A percentile compares a stretch with the other conserved stretches of the same genome.
phyloP scores from a whole-genome alignment of 53 echinoderm and acorn worm genomes.

The Echinometra lucunter region DNA sequence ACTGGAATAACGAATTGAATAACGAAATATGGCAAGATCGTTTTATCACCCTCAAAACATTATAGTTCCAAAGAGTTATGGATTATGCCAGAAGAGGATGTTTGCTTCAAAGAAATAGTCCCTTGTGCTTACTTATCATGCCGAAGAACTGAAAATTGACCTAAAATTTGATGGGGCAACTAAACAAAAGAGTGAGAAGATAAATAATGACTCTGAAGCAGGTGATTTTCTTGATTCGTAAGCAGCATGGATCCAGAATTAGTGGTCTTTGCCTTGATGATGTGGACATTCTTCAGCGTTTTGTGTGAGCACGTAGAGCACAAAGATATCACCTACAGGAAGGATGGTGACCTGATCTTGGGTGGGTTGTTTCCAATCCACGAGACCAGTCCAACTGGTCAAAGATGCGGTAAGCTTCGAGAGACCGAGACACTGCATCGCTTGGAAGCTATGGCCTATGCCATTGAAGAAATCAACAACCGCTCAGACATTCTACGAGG shows the following conservation, averaged over 20 bases:
- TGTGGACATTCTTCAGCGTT: neutral
- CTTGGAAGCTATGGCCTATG: conserved; percentile 88
- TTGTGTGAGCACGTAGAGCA: conserved; percentile 15
- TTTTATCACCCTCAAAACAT: neutral
- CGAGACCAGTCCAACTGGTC: conserved; percentile 64
- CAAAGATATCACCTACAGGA: conserved; percentile 70
- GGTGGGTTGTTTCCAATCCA: conserved; percentile 93
- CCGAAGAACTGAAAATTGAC: neutral
- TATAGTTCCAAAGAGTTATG: neutral
- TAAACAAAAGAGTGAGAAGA: neutral
- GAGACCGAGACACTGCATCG: conserved; percentile 79
- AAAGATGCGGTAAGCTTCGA: conserved; percentile 73
- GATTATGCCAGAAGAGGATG: neutral
- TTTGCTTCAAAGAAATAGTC: neutral
- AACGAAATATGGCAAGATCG: neutral
- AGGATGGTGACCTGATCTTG: conserved; percentile 85
- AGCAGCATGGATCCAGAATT: conserved; percentile 7
- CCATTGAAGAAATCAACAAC: conserved; percentile 81
- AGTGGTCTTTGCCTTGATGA: neutral
- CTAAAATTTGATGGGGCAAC: neutral
- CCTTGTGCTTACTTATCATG: neutral
- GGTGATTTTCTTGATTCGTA: neutral
- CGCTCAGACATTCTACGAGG: conserved; percentile 68
- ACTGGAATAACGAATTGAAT: too few species aligned
- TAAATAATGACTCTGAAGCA: conserved; percentile 4